Base-by-base conservation (phyloP, 2,113 vertebrate genomes). In the Acanthisitta chloris region DNA sequence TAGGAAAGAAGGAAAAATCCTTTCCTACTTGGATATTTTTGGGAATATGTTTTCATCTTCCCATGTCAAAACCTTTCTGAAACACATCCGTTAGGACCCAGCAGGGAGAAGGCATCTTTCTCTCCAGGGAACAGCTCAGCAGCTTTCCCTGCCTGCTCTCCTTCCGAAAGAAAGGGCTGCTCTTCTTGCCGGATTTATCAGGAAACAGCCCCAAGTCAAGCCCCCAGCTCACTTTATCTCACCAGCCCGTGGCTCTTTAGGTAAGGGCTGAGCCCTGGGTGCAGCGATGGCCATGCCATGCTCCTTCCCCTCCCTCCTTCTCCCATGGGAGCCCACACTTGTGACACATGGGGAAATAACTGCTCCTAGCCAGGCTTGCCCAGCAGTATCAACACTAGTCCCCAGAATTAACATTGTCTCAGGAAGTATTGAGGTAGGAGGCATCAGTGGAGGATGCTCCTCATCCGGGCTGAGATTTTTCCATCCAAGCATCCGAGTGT, bases 11-110 rank as follows among this genome's bases (percentile, higher is more conserved):
- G 83, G 59, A 96, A 40, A 95, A 96, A 94, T 91, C 64, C 72
- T 83, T 84, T 93, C 86, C 71, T 87, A 61, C 57, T 78, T 7
- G 0, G 69, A 81, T 88, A 86, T 90, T 85, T 92, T 82, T 59
- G 51, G 87, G 76, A 94, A 71, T n/a, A 64, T 36, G 64, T 76
- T 92, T 93, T 90, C 65, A 74, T 88, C 91, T 94, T 96, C 95
- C 94, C 94, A 93, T 1, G 42, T 92, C 90, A 90, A 95, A 94
- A 92, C 88, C 82, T 78, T 93, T 92, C 83, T 1, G 9, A 74
- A 95, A 83, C 1, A 3, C 67, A 88, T 86, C 72, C 4, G 0
- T 85, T 81, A 84, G 89, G 84, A 78, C 21, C 16, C 19, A 6
- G 84, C 74, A 1, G 8, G 33, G 70, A 65, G 36, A 87, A 79